Evolutionary conservation across 2,113 vertebrate genomes (phyloP).

Genomic region (Poecilia latipinna): DNA sequence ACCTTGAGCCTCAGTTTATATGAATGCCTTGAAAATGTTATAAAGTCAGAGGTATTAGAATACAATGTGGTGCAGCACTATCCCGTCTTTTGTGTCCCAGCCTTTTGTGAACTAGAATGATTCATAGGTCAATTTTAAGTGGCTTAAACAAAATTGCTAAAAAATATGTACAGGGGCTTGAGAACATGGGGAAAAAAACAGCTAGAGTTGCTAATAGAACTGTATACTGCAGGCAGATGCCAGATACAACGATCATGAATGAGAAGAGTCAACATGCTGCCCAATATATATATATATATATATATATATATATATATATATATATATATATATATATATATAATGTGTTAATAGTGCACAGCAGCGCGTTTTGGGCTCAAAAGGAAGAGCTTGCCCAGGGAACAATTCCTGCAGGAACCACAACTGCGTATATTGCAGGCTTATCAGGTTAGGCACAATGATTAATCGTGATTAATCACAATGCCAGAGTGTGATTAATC

Average conservation of each 20-base stretch:
- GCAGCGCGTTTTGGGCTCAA: no score
- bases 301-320: no score
- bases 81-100: not conserved
- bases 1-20: not conserved
- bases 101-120: not conserved
- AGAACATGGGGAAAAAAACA: not conserved
- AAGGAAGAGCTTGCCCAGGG: no score
- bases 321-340: no score
- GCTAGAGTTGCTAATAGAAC: not conserved
- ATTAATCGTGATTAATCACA: no score
- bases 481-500: no score
- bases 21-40: not conserved
- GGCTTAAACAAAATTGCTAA: not conserved
- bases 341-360: no score
- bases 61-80: not conserved
- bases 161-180: not conserved
- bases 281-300: not conserved
- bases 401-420: no score
- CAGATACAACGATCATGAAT: not conserved
- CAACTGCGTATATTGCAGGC: no score
- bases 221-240: not conserved
- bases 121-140: conserved; percentile 1
- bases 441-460: no score
- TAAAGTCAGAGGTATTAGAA: not conserved
- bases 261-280: not conserved